Evolutionary conservation across 2,797 vertebrate genomes (phyloP).

Genomic region (Nyctibius grandis): DNA sequence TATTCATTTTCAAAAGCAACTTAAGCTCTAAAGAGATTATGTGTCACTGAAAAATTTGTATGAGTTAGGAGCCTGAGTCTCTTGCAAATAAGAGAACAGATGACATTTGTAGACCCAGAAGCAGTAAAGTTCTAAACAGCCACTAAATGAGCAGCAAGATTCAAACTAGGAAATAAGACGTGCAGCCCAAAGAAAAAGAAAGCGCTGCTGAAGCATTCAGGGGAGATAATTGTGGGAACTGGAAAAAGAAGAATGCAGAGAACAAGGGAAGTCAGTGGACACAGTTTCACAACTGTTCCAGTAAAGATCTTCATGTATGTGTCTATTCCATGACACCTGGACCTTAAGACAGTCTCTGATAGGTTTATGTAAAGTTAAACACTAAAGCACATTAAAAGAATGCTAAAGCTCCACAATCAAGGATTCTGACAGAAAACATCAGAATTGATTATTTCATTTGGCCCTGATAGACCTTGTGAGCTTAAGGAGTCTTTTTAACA

Average conservation of each 20-base stretch:
- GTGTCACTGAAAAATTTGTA: background rate
- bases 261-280: background rate
- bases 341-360: background rate
- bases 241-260: background rate
- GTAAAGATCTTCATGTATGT: background rate
- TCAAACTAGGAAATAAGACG: background rate
- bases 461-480: background rate
- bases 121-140: background rate
- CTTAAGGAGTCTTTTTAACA: background rate
- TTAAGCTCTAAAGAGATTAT: background rate
- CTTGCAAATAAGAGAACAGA: background rate
- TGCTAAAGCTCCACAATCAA: background rate
- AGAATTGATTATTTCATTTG: background rate
- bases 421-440: background rate
- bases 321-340: background rate
- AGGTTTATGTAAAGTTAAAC: background rate
- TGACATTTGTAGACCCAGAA: constrained; percentile 1
- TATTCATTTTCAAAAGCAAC: background rate
- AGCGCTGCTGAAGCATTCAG: background rate
- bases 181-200: background rate
- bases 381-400: background rate
- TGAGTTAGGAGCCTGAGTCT: background rate
- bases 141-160: background rate
- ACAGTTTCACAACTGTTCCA: background rate
- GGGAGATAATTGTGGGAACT: background rate